Conservation (phyloP, 2,797 vertebrate species). For the Ctenosaura bakeri region DNA sequence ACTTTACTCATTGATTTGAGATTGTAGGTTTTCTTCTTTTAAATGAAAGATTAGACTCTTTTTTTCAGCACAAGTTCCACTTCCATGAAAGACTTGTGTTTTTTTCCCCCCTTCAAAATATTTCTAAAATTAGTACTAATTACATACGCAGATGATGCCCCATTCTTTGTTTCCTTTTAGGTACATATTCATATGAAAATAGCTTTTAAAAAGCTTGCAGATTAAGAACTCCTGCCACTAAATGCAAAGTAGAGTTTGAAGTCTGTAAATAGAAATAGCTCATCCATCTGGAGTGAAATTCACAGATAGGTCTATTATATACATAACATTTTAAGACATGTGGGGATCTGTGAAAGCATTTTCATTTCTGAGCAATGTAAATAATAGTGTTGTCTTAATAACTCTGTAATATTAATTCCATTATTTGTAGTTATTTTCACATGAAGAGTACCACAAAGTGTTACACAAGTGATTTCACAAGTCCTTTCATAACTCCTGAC, state of each 20-base stretch:
- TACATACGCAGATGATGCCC: neutral
- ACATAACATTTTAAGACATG: neutral
- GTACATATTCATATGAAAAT: neutral
- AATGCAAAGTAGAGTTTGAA: neutral
- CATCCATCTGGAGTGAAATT: neutral
- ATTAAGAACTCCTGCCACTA: neutral
- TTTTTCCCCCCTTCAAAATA: neutral
- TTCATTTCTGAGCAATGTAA: neutral
- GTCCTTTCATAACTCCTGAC: too few relatives aligned
- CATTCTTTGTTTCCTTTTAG: neutral
- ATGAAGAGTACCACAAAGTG: too few relatives aligned
- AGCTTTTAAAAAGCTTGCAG: neutral
- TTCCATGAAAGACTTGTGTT: neutral
- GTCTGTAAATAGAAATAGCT: neutral
- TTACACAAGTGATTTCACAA: too few relatives aligned
- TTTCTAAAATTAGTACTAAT: neutral
- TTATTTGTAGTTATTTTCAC: too few relatives aligned
- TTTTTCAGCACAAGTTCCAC: neutral
- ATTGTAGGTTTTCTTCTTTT: neutral
- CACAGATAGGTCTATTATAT: neutral
- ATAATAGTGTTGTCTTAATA: neutral
- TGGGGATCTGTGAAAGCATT: neutral
- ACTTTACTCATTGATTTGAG: neutral
- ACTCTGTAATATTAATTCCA: too few relatives aligned
- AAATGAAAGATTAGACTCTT: neutral